Percentiles rank a stretch among this genome's conserved stretches.
These are phyloP conservation scores for Phthorimaea operculella DNA, from an alignment of 1,140 invertebrate species.

Conservation along the genomic window DNA sequence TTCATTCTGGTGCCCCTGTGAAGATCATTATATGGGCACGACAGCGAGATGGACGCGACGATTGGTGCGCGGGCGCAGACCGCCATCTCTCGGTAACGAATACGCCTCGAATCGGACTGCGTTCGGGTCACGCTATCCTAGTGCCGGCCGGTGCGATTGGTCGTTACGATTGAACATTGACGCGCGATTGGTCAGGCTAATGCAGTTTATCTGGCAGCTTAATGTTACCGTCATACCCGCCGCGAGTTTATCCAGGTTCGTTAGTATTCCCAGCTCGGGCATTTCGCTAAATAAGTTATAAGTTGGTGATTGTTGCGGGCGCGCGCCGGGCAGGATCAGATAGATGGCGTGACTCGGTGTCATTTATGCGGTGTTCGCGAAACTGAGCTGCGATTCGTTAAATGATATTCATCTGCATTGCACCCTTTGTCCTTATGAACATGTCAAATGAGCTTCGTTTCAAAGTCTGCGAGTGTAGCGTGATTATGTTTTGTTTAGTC, in stretches of 20 bases:
- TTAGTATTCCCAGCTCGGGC: conserved; percentile 57
- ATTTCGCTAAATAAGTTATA: conserved; percentile 67
- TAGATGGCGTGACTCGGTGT: conserved; percentile 66
- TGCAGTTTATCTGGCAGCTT: conserved; percentile 46
- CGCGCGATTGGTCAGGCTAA: conserved; percentile 52
- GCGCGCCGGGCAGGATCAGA: conserved; percentile 59
- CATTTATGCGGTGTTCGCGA: conserved; percentile 56
- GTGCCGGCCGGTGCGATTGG: conserved; percentile 53
- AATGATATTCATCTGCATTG: conserved; percentile 58
- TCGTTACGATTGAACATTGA: conserved; percentile 48
- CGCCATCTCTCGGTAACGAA: conserved; percentile 64
- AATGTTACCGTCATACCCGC: conserved; percentile 58
- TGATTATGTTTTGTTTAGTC: conserved; percentile 39
- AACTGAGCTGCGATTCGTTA: conserved; percentile 61
- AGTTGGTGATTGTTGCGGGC: conserved; percentile 52
- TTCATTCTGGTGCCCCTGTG: conserved; percentile 66
- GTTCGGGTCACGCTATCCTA: conserved; percentile 67
- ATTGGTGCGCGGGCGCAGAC: conserved; percentile 51
- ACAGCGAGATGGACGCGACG: conserved; percentile 65
- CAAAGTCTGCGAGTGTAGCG: conserved; percentile 11
- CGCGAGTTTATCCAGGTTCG: conserved; percentile 57
- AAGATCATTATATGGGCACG: conserved; percentile 68
- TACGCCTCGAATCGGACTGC: conserved; percentile 60
- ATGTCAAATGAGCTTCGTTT: conserved; percentile 48
- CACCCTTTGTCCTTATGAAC: conserved; percentile 62